Conservation (phyloP, 2,888 invertebrate genomes). For the Pandemis heparana region DNA sequence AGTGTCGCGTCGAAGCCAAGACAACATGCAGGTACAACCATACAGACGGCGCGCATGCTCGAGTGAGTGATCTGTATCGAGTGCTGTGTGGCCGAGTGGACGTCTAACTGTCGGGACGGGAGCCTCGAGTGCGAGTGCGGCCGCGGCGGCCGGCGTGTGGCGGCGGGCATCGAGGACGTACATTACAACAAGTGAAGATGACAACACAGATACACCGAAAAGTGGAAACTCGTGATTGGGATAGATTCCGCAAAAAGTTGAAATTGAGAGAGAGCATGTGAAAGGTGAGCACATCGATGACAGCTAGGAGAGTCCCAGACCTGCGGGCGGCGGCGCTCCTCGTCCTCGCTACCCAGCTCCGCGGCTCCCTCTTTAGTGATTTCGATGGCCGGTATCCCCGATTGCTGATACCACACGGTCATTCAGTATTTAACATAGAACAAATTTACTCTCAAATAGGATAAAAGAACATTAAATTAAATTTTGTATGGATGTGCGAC, state of each 20-base stretch:
- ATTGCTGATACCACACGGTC: conserved; percentile 83
- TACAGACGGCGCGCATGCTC: conserved; percentile 79
- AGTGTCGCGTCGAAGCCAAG: conserved; percentile 82
- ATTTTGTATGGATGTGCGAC: conserved; percentile 59
- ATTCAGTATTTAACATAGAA: conserved; percentile 75
- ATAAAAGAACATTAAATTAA: conserved; percentile 66
- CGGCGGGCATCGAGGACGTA: conserved; percentile 74
- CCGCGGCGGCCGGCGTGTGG: conserved; percentile 57
- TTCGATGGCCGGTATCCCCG: conserved; percentile 88
- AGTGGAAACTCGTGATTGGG: conserved; percentile 80
- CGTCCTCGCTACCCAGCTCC: conserved; percentile 90
- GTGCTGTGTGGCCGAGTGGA: conserved; percentile 67
- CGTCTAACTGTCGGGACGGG: conserved; percentile 30
- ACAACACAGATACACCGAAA: conserved; percentile 82
- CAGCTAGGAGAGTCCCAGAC: conserved; percentile 83
- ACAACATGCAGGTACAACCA: conserved; percentile 83
- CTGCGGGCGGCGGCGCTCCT: conserved; percentile 81
- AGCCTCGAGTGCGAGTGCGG: conserved; percentile 36
- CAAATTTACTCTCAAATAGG: conserved; percentile 60
- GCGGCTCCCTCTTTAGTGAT: conserved; percentile 91
- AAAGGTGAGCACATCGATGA: conserved; percentile 83
- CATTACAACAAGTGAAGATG: conserved; percentile 70
- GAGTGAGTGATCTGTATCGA: conserved; percentile 77
- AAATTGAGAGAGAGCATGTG: conserved; percentile 77
- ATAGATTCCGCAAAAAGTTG: conserved; percentile 72